Base-by-base conservation (phyloP, 2,888 invertebrate genomes). In the Eupithecia insigniata region DNA sequence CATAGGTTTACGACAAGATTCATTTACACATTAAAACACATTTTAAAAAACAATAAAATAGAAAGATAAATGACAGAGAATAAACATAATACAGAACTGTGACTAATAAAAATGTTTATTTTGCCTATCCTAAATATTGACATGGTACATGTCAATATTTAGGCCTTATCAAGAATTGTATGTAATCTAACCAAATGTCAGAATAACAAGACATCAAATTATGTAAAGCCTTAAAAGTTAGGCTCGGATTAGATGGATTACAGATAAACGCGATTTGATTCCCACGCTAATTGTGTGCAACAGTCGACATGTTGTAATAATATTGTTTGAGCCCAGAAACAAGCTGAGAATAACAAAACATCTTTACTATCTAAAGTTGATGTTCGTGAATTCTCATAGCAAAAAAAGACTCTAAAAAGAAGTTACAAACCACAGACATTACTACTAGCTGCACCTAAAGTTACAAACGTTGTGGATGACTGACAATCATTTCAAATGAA, bases 201-300 rank as follows among this genome's bases (percentile, higher is more conserved):
- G 34, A 64, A 39, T 34, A 36, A 64, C 22, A 36, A 34, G 36
- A 76, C 79, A 80, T 78, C 76, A 81, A 82, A 81, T 84, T 80
- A 81, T 81, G 82, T 81, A 84, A 82, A 79, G 81, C 85, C 83
- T 84, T 84, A 84, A 81, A 83, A 84, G 74, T 79, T 75, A 77
- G 80, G 80, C 80, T 84, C 79, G 85, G 81, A 83, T 83, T 82
- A 83, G 80, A 83, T 81, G 83, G 82, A 79, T 81, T 82, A 82
- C 73, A 80, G 87, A 85, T 86, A 74, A 72, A 71, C 78, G 74
- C 85, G 87, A 87, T 78, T 80, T 79, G 81, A 80, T 86, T 89
- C 89, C 82, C 89, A 89, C 88, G 86, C 83, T 86, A 84, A 87
- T 86, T 88, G 82, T 78, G 62, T 81, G 84, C 79, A 81, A 80